Base-by-base conservation (phyloP, 2,888 invertebrate genomes). In the Tetheella fluctuosa region DNA sequence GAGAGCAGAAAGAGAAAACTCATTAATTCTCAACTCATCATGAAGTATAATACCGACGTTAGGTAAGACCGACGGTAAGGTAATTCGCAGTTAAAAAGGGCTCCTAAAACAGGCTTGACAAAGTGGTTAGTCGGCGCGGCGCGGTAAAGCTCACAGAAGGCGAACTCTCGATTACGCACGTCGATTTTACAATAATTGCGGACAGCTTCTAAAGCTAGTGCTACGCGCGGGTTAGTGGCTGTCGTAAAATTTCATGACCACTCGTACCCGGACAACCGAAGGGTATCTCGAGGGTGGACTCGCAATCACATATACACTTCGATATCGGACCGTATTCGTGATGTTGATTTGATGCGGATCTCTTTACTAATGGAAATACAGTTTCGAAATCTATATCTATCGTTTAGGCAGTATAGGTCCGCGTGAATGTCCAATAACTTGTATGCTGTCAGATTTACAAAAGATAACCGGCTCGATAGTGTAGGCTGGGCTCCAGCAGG, bases 241-340 rank as follows among this genome's bases (percentile, higher is more conserved):
- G 71, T 85, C 87, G 80, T 90, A 84, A 90, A 89, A 83, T 81
- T 87, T 88, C 81, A 88, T 77, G 86, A 88, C 78, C 84, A 77
- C 80, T 84, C 77, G 74, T 76, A 69, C 70, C 64, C 70, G 68
- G 70, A 76, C 75, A 73, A 73, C 75, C 70, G 71, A 78, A 80
- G 77, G 78, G 77, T 79, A 73, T 81, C 78, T 78, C 72, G 69
- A 74, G 70, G 74, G 70, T 62, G 66, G 62, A 73, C 48, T 71
- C 68, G 71, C 68, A 70, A 69, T 68, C 74, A 73, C 65, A 70
- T 64, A 71, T 70, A 65, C 68, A 76, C 71, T 73, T 66, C 69
- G 68, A 66, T 71, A 64, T 68, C 68, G 67, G 62, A 63, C 67
- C 71, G 10, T n/a, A n/a, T 20, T 48, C 48, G 8, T 48, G 20